Percentiles rank a stretch among this genome's conserved stretches.
phyloP scores from a whole-genome alignment of 2,888 invertebrate genomes.

The Morinoia aosen region DNA sequence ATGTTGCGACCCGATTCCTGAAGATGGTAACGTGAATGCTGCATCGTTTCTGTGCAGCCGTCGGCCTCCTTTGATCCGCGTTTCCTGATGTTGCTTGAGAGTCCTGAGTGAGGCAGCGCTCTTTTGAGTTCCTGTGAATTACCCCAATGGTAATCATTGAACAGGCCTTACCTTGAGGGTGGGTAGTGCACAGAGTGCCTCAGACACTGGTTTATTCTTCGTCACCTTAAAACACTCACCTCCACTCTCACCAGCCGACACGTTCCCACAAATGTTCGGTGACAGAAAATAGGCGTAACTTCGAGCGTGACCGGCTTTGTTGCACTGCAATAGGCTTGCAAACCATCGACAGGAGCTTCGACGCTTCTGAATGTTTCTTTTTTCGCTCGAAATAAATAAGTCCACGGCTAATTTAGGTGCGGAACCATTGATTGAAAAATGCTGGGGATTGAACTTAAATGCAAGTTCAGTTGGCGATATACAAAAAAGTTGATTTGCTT shows the following conservation, averaged over 20 bases:
- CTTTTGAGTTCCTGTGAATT: constrained; percentile 29
- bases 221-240: constrained; percentile 38
- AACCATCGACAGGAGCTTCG: background rate
- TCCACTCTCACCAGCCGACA: constrained; percentile 41
- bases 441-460: background rate
- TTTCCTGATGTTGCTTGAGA: constrained; percentile 40
- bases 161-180: constrained; percentile 36
- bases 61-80: constrained; percentile 38
- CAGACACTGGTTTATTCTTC: constrained; percentile 52
- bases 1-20: background rate
- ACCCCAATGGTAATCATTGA: constrained; percentile 50
- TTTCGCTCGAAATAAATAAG: background rate
- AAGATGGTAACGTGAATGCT: constrained; percentile 21
- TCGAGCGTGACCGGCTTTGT: constrained; percentile 23
- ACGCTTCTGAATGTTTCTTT: background rate
- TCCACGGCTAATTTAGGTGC: background rate
- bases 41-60: constrained; percentile 46
- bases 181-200: constrained; percentile 51
- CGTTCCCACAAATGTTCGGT: background rate
- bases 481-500: background rate
- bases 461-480: background rate
- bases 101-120: constrained; percentile 38
- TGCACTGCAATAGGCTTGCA: constrained; percentile 9
- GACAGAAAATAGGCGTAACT: background rate
- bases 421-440: background rate